A percentile compares a stretch with the other conserved stretches of the same genome.
These are phyloP conservation scores for Athalia cordata DNA, from an alignment of 2,888 invertebrate genomes.

Conservation along the genomic window DNA sequence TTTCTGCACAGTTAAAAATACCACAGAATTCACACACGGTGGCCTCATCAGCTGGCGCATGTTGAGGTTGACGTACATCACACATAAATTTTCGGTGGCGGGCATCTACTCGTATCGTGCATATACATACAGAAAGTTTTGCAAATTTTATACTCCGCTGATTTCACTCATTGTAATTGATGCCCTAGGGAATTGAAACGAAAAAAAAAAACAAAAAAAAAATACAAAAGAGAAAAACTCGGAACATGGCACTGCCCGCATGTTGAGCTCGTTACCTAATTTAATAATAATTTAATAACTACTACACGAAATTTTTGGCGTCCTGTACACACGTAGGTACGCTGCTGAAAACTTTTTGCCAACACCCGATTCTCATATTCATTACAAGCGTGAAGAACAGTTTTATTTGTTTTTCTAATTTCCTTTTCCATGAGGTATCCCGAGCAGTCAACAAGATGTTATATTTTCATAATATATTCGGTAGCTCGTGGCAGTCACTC, in stretches of 20 bases:
- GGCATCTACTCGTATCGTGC: not conserved
- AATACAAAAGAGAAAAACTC: not conserved
- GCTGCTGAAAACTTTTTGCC: too few species aligned
- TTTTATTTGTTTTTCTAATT: too few species aligned
- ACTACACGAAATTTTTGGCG: not conserved
- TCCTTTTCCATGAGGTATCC: too few species aligned
- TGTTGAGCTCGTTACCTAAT: not conserved
- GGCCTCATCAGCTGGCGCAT: not conserved
- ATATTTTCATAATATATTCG: too few species aligned
- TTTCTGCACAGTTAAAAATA: too few species aligned
- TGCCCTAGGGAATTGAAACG: slow-evolving; percentile 2
- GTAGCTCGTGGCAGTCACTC: too few species aligned
- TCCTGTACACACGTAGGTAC: not conserved
- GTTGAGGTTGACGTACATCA: not conserved
- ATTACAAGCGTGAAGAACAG: too few species aligned
- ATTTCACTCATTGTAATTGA: slow-evolving; percentile 27
- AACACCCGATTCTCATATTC: too few species aligned
- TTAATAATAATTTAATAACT: not conserved
- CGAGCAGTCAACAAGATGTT: too few species aligned
- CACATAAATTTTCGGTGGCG: slow-evolving; percentile 2
- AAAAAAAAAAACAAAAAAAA: too few species aligned
- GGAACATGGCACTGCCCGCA: not conserved
- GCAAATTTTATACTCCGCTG: not conserved
- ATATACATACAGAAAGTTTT: not conserved
- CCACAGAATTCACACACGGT: too few species aligned